Percentiles rank a stretch among this genome's conserved stretches.
Evolutionary conservation across 2,113 vertebrate species (phyloP).

Genomic region (Semicossyphus pulcher): DNA sequence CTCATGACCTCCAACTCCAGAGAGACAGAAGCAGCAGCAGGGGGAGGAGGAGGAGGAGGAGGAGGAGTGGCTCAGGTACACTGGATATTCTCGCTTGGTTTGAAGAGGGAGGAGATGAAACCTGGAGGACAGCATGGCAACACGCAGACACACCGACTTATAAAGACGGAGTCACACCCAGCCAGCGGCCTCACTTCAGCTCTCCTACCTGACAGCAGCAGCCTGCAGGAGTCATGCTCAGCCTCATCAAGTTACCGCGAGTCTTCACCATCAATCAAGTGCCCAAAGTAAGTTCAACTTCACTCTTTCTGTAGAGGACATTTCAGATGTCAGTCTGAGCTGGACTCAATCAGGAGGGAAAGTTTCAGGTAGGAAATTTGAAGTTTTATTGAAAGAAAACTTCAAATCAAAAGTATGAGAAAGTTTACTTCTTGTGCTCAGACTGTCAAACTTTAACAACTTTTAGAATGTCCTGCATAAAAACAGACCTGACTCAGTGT

Average conservation of each 20-base stretch:
- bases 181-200: constrained; percentile 18
- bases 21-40: constrained; percentile 10
- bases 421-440: no score
- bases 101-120: constrained; percentile 44
- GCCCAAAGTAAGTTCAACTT: constrained; percentile 88
- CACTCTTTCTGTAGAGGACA: not conserved
- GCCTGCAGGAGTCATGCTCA: constrained; percentile 83
- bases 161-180: constrained; percentile 47
- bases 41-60: constrained; percentile 20
- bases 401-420: no score
- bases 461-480: no score
- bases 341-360: no score
- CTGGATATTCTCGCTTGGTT: constrained; percentile 61
- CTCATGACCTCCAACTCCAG: constrained; percentile 12
- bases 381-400: no score
- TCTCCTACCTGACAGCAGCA: constrained; percentile 18
- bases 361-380: no score
- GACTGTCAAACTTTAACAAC: no score
- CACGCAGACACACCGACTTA: constrained; percentile 47
- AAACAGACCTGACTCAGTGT: no score
- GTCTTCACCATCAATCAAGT: constrained; percentile 90
- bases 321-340: not conserved
- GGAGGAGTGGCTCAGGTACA: constrained; percentile 57
- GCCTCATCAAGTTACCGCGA: constrained; percentile 85
- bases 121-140: constrained; percentile 62